Evolutionary conservation across 2,888 invertebrate genomes (phyloP).

Genomic region (Cheilosia vernalis): DNA sequence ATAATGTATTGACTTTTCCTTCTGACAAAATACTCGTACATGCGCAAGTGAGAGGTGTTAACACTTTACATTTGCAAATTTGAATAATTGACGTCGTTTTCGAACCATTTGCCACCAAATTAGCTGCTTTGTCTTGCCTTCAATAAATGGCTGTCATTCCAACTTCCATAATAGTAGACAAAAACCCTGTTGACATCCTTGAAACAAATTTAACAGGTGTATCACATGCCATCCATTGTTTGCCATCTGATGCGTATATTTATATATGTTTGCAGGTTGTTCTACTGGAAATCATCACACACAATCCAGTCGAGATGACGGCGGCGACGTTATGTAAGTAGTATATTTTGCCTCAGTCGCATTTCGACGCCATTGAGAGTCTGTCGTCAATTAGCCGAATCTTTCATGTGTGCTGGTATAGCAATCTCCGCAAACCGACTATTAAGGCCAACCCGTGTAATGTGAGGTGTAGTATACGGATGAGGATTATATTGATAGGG

Average conservation of each 20-base stretch:
- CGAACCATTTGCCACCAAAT: conserved; percentile 69
- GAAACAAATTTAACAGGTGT: conserved; percentile 63
- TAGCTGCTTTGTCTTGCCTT: conserved; percentile 41
- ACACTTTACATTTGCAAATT: conserved; percentile 60
- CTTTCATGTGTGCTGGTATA: conserved; percentile 34
- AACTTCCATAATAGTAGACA: conserved; percentile 9
- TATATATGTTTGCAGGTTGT: conserved; percentile 41
- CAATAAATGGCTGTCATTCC: conserved; percentile 38
- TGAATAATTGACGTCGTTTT: conserved; percentile 69
- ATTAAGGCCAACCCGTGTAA: conserved; percentile 53
- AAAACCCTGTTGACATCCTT: conserved; percentile 22
- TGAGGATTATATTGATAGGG: conserved; percentile 16
- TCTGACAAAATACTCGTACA: conserved; percentile 28
- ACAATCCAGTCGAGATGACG: background rate
- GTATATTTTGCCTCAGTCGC: conserved; percentile 7
- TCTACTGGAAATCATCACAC: conserved; percentile 19
- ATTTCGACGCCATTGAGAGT: conserved; percentile 50
- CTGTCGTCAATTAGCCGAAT: conserved; percentile 59
- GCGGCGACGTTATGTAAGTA: background rate
- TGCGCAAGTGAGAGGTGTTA: conserved; percentile 47
- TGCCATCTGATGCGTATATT: conserved; percentile 45
- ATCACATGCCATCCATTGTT: conserved; percentile 61
- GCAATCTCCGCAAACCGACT: conserved; percentile 50
- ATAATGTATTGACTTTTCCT: conserved; percentile 2
- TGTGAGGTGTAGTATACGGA: conserved; percentile 8